Evolutionary conservation across 2,797 vertebrate species (phyloP).

Genomic region (Peromyscus eremicus): DNA sequence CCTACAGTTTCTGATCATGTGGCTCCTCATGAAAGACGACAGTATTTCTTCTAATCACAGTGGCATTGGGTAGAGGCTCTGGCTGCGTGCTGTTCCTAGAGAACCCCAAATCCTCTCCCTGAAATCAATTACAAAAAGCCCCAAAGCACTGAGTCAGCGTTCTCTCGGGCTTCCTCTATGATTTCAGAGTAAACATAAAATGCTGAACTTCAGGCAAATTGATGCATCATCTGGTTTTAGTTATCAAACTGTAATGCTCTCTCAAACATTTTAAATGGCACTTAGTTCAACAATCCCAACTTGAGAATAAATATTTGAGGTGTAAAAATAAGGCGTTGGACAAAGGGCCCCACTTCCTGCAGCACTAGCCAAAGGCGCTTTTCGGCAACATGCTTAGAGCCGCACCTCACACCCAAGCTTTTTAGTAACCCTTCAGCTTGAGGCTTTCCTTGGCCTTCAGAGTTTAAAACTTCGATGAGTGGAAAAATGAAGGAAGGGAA

Average conservation of each 20-base stretch:
- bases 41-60: background rate
- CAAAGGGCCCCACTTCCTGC: background rate
- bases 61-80: background rate
- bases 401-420: background rate
- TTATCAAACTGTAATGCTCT: background rate
- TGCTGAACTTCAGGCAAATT: constrained; percentile 2
- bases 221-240: background rate
- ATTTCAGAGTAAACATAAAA: background rate
- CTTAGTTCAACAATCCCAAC: background rate
- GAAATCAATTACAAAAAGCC: background rate
- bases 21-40: background rate
- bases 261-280: background rate
- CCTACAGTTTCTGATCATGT: background rate
- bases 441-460: background rate
- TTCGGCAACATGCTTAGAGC: background rate
- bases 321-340: background rate
- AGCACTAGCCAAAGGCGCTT: background rate
- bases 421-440: background rate
- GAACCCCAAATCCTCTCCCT: background rate
- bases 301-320: background rate
- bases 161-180: background rate
- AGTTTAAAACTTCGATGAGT: constrained; percentile 36
- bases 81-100: background rate
- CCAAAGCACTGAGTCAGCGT: background rate
- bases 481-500: background rate